A percentile compares a stretch with the other conserved stretches of the same genome.
Conservation (phyloP, 1,140 invertebrate species). For the Sycophila sp. region DNA sequence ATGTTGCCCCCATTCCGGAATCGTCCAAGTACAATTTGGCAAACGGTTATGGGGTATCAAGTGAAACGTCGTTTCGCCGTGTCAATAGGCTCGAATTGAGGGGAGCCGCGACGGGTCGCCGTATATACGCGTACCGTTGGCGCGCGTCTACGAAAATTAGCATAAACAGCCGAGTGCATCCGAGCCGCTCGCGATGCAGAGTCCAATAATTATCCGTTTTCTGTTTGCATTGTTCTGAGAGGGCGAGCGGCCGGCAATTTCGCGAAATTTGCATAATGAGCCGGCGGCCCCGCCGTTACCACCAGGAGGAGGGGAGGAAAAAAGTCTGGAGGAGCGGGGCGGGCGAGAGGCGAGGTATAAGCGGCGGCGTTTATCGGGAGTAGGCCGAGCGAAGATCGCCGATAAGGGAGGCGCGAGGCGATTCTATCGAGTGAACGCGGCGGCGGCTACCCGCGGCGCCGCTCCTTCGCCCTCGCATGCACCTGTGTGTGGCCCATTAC, state of each 20-base stretch:
- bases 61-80: neutral
- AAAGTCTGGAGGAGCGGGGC: too few species aligned
- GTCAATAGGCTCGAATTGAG: neutral
- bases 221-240: conserved; percentile 53
- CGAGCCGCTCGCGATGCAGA: conserved; percentile 43
- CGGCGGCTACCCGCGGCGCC: too few species aligned
- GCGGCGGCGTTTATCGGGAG: too few species aligned
- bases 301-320: too few species aligned
- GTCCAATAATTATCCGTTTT: conserved; percentile 55
- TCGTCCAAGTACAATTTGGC: neutral
- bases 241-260: conserved; percentile 43
- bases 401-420: too few species aligned
- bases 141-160: conserved; percentile 35
- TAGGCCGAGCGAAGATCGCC: too few species aligned
- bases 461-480: too few species aligned
- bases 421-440: too few species aligned
- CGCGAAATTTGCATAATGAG: conserved; percentile 55
- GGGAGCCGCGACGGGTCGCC: too few species aligned
- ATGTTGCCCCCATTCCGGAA: neutral
- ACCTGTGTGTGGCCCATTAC: too few species aligned
- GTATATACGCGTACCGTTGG: conserved; percentile 25
- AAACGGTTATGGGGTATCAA: neutral
- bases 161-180: conserved; percentile 41
- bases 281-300: conserved; percentile 13
- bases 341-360: too few species aligned